Base-by-base conservation (phyloP, 2,888 invertebrate genomes). In the Syrphus vitripennis region DNA sequence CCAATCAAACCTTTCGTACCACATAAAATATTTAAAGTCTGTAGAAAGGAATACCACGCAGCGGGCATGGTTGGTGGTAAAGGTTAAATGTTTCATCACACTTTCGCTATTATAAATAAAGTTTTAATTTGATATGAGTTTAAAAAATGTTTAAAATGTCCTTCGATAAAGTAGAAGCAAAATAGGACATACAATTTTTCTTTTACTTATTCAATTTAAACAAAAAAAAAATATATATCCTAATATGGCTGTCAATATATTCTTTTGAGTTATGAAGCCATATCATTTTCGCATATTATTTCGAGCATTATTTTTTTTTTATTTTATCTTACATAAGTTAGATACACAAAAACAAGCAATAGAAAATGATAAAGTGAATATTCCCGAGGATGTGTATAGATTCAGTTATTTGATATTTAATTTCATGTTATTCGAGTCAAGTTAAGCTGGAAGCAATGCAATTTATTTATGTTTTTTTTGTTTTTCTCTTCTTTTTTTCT, bases 391-490 rank as follows among this genome's bases (percentile, higher is more conserved):
- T 42, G 50, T 42, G 50, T 42, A 77, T 61, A 61, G 31, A 74
- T 67, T 65, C 40, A 61, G 53, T 69, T 29, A 78, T 61, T 69
- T 61, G 78, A 67, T 63, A 67, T 40, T 50, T 57, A 34, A 65
- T 61, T 67, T 29, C 40, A 24, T 24, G 29, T 74, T 14, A 16
- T 21, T 21, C 21, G 7, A 59, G 34, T 37, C 29, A 21, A 10
- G 31, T 16, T 57, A 59, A 37, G 37, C 37, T 59, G 37, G 21
- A 59, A 59, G 59, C 59, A 59, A 21, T 37, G 59, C 59, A 59
- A 37, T 59, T 37, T 37, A 21, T 37, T 37, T 53, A n/a, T 26
- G 4, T n/a, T n/a, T 26, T 24, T 53, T 26, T 29, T n/a, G n/a
- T n/a, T n/a, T n/a, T n/a, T n/a, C n/a, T n/a, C n/a, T n/a, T n/a